phyloP scores from a whole-genome alignment of 2,113 vertebrate genomes.

The Tylochromis polylepis region DNA sequence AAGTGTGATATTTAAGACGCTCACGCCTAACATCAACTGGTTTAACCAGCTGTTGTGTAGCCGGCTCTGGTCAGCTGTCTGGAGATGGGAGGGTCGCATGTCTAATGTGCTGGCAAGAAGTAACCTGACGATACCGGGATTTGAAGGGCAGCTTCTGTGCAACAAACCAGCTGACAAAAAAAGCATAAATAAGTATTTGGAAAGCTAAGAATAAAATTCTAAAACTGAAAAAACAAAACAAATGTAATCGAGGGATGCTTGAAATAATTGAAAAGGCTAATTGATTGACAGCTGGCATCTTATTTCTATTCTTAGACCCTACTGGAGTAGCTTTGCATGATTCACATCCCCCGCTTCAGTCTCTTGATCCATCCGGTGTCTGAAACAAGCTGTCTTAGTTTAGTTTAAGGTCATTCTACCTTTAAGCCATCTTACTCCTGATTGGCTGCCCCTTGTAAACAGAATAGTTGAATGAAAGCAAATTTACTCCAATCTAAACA shows the following conservation, averaged over 20 bases:
- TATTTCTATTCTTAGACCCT: not conserved
- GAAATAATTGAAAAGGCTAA: not conserved
- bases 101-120: accelerated
- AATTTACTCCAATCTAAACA: not conserved
- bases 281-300: not conserved
- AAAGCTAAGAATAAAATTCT: not conserved
- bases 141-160: not conserved
- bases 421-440: not conserved
- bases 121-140: not conserved
- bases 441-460: not conserved
- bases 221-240: accelerated
- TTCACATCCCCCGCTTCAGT: not conserved
- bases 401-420: not conserved
- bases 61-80: not conserved
- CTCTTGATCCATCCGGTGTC: not conserved
- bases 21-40: not conserved
- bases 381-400: not conserved
- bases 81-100: not conserved
- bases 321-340: not conserved
- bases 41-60: not conserved
- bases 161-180: not conserved
- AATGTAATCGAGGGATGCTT: not conserved
- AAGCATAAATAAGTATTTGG: accelerated
- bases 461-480: accelerated
- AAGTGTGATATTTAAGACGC: not conserved